A percentile compares a stretch with the other conserved stretches of the same genome.
Evolutionary conservation across 2,888 invertebrate species (phyloP).

Genomic region (Melinaea marsaeus): DNA sequence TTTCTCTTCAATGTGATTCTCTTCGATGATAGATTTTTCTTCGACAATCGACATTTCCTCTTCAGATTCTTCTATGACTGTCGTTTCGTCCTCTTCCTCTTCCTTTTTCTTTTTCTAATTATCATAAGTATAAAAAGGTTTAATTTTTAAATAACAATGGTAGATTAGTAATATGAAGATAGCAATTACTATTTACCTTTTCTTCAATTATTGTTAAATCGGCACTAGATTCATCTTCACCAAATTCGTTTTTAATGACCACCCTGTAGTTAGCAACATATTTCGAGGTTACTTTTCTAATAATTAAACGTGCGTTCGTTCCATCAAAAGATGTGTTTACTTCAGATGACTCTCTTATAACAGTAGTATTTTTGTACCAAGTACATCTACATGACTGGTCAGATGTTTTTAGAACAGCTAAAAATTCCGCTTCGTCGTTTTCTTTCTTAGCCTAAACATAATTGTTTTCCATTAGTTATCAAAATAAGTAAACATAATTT

Average conservation of each 20-base stretch:
- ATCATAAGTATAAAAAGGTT: slow-evolving; percentile 2
- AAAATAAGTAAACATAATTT: neutral
- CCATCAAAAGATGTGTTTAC: slow-evolving; percentile 90
- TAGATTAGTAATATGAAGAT: no score
- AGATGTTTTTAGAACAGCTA: slow-evolving; percentile 83
- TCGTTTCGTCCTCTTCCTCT: slow-evolving; percentile 60
- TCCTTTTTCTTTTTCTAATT: slow-evolving; percentile 75
- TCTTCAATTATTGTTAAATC: slow-evolving; percentile 86
- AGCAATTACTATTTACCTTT: slow-evolving; percentile 55
- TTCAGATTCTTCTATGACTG: slow-evolving; percentile 70
- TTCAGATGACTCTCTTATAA: slow-evolving; percentile 87
- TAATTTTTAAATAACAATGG: neutral
- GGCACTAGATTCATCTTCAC: slow-evolving; percentile 92
- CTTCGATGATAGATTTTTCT: slow-evolving; percentile 71
- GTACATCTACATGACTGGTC: slow-evolving; percentile 89
- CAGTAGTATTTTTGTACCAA: slow-evolving; percentile 90
- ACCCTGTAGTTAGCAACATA: slow-evolving; percentile 90
- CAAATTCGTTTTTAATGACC: slow-evolving; percentile 93
- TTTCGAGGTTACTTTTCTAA: slow-evolving; percentile 86
- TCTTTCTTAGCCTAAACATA: slow-evolving; percentile 64
- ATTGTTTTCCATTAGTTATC: slow-evolving; percentile 9
- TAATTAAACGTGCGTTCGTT: slow-evolving; percentile 86
- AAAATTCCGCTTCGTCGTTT: slow-evolving; percentile 86
- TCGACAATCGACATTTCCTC: slow-evolving; percentile 73
- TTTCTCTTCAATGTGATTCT: slow-evolving; percentile 73